Base-by-base conservation (phyloP, 2,797 vertebrate species). In the Lepilemur ruficaudatus region DNA sequence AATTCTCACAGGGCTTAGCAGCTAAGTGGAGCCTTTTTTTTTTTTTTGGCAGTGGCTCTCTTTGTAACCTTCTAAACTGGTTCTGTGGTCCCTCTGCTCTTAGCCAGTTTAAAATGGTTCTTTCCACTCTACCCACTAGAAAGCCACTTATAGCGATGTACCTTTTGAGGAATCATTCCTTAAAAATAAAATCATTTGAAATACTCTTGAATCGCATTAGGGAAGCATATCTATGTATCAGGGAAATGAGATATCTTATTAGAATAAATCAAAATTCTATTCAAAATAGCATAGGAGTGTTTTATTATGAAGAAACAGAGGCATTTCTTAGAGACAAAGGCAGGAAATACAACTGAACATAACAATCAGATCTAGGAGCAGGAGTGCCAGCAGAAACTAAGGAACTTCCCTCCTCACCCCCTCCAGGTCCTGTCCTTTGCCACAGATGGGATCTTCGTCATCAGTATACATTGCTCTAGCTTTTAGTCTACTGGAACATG, bases 231-330 rank as follows among this genome's bases (percentile, higher is more conserved):
- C 6, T 50, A n/a, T 43, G 17, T 50, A 38, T 76, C 59, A 96
- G 91, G 65, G 38, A 90, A 84, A 69, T 85, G 30, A 78, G 28
- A 6, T 69, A 75, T 7, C 9, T 79, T 20, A 57, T 75, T 86
- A 91, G 52, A 87, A 82, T 79, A 94, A 92, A 61, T 55, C 52
- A 18, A 76, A 92, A 78, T 88, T 91, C 30, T 46, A 79, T 18
- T 86, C 30, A 50, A 59, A 84, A 38, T 70, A 55, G 38, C 15
- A 4, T 18, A 23, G 76, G 7, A 3, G 3, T 70, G 8, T 86
- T 89, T 94, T 72, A 28, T 46, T 46, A 48, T n/a, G 7, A 92
- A 89, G 79, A 94, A 80, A 63, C 5, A 89, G 4, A 25, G 9
- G 15, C 75, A 61, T 50, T 84, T 81, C 43, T 69, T 4, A 57